Percentiles rank a stretch among this genome's conserved stretches.
phyloP scores from a whole-genome alignment of 1,140 invertebrate species.

The Magallana ariakensis region DNA sequence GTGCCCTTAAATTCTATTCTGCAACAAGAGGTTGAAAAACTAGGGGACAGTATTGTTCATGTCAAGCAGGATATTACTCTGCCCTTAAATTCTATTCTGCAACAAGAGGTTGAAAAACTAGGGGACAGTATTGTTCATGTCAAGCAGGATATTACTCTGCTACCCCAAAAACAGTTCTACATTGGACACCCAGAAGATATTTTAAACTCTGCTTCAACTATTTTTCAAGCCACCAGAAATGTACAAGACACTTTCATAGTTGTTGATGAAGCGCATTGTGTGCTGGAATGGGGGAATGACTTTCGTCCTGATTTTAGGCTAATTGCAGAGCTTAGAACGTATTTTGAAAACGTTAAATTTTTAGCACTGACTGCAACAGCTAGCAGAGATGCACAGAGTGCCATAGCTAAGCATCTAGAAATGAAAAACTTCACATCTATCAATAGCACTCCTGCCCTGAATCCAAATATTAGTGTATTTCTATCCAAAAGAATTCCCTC shows the following conservation, averaged over 20 bases:
- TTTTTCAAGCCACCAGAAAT: background rate
- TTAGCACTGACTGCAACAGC: slow-evolving; percentile 4
- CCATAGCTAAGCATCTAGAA: background rate
- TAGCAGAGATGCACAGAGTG: slow-evolving; percentile 13
- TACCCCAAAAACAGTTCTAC: background rate
- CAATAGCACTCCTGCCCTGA: background rate
- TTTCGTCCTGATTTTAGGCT: background rate
- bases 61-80: background rate
- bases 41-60: background rate
- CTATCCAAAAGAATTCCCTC: background rate
- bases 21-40: background rate
- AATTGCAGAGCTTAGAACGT: background rate
- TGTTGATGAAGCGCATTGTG: slow-evolving; percentile 33
- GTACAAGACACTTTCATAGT: background rate
- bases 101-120: background rate
- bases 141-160: background rate
- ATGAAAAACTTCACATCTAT: background rate
- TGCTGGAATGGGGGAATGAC: background rate
- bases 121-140: background rate
- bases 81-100: background rate
- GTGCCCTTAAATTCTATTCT: background rate
- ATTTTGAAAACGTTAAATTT: background rate
- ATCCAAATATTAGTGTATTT: background rate
- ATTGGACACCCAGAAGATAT: slow-evolving; percentile 14
- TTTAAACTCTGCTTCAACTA: background rate